Conservation (phyloP, 2,797 vertebrate species). For the Melanotaenia maccullochi region DNA sequence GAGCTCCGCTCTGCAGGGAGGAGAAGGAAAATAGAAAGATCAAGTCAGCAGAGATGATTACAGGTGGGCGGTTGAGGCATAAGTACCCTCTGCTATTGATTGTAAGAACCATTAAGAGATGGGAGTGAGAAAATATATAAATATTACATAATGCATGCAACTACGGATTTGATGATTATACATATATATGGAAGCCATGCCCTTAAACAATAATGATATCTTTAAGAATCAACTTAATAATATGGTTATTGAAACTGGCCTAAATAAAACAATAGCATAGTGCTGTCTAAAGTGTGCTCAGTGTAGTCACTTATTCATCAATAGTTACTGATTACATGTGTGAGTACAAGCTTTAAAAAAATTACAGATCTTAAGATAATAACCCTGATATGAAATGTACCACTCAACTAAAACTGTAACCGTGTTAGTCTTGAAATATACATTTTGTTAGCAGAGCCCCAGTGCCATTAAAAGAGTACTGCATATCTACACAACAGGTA, state of each 20-base stretch:
- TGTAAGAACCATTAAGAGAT: conserved; percentile 76
- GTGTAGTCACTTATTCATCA: conserved; percentile 45
- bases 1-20: conserved; percentile 91
- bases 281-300: conserved; percentile 54
- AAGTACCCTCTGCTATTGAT: conserved; percentile 77
- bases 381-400: not conserved
- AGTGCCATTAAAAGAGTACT: not conserved
- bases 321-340: conserved; percentile 59
- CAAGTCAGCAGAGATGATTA: conserved; percentile 76
- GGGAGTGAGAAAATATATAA: conserved; percentile 57
- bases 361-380: conserved; percentile 9
- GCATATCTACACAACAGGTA: not conserved
- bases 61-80: conserved; percentile 69
- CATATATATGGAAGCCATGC: conserved; percentile 50
- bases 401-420: not conserved
- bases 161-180: conserved; percentile 74
- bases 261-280: conserved; percentile 73
- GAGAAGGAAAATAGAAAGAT: conserved; percentile 66
- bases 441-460: not conserved
- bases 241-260: conserved; percentile 56
- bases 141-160: conserved; percentile 64
- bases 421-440: not conserved
- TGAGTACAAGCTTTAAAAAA: not conserved
- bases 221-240: conserved; percentile 70
- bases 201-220: conserved; percentile 73